phyloP scores from a whole-genome alignment of 2,113 vertebrate genomes.

The Paramormyrops kingsleyae region DNA sequence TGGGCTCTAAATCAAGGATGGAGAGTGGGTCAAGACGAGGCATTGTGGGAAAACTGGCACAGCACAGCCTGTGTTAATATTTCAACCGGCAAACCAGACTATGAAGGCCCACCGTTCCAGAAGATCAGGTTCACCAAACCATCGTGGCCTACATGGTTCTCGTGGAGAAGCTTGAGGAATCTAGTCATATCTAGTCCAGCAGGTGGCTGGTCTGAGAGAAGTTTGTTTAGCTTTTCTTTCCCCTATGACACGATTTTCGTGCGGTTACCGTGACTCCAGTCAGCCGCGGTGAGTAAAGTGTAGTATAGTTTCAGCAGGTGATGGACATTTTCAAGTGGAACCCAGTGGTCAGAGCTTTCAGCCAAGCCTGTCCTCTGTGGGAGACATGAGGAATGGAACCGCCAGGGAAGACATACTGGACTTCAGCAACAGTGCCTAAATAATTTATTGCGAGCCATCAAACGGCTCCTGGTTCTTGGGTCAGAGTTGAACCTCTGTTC shows the following conservation, averaged over 20 bases:
- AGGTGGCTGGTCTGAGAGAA: background rate
- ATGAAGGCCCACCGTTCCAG: background rate
- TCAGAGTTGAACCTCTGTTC: background rate
- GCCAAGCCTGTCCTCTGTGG: background rate
- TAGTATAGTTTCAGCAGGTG: background rate
- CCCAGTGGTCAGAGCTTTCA: background rate
- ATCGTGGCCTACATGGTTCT: background rate
- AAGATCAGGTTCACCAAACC: background rate
- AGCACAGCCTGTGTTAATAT: background rate
- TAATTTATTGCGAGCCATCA: background rate
- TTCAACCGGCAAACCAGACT: background rate
- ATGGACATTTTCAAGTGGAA: background rate
- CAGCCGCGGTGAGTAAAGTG: background rate
- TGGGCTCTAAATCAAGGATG: background rate
- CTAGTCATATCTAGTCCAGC: background rate
- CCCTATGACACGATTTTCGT: background rate
- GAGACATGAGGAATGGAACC: background rate
- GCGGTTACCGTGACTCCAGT: background rate
- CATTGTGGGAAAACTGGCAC: background rate
- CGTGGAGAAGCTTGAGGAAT: background rate
- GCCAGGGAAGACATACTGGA: background rate
- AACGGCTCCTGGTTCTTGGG: background rate
- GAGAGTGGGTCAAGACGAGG: background rate
- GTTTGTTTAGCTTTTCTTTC: background rate
- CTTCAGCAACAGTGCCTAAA: background rate